Percentiles rank a stretch among this genome's conserved stretches.
phyloP scores from a whole-genome alignment of 1,140 invertebrate genomes.

The Caerostris darwini region DNA sequence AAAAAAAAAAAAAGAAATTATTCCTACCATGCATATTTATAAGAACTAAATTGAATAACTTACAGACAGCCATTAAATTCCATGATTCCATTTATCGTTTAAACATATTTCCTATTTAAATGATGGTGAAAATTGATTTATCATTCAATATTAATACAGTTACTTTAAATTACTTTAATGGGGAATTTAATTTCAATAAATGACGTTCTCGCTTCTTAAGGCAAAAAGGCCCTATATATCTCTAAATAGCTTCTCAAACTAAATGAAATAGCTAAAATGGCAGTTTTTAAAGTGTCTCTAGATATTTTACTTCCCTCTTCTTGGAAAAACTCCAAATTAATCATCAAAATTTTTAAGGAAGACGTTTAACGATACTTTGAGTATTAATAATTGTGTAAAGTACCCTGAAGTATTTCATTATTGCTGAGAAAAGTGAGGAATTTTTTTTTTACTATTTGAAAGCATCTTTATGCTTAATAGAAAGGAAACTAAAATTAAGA shows the following conservation, averaged over 20 bases:
- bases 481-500: neutral
- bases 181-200: neutral
- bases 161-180: slow-evolving; percentile 11
- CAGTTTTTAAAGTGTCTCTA: neutral
- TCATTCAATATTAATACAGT: neutral
- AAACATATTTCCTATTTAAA: too few relatives aligned
- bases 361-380: neutral
- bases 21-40: too few relatives aligned
- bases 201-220: neutral
- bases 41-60: too few relatives aligned
- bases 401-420: neutral
- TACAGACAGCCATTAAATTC: too few relatives aligned
- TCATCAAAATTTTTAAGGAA: neutral
- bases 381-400: neutral
- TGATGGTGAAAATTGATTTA: neutral
- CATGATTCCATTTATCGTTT: too few relatives aligned
- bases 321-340: neutral
- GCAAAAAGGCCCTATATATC: neutral
- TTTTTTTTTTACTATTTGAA: neutral
- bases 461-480: neutral
- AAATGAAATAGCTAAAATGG: neutral
- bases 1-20: too few relatives aligned
- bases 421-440: neutral
- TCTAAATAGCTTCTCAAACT: neutral
- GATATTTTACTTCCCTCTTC: neutral